phyloP scores from a whole-genome alignment of 2,113 vertebrate genomes.

The Cisticola juncidis region DNA sequence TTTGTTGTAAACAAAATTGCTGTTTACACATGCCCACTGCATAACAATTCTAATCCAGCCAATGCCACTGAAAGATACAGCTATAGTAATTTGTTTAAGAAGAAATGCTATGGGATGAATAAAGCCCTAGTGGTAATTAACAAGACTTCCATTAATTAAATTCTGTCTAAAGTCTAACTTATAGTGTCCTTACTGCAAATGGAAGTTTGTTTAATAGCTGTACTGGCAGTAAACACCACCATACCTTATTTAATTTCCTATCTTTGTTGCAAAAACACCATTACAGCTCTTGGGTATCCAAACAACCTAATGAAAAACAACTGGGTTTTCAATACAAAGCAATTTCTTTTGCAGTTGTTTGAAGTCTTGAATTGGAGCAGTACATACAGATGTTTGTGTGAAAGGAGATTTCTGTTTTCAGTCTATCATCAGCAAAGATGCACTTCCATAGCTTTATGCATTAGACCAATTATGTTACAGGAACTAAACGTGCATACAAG shows the following conservation, averaged over 20 bases:
- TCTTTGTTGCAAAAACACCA: neutral
- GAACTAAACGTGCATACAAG: neutral
- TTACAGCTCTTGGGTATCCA: neutral
- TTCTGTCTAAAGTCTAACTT: neutral
- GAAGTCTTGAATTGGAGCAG: neutral
- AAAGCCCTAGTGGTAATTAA: neutral
- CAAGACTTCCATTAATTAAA: neutral
- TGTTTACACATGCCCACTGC: neutral
- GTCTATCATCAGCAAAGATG: neutral
- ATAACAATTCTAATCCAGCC: neutral
- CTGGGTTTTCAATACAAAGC: neutral
- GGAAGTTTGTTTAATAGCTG: neutral
- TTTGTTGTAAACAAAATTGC: neutral
- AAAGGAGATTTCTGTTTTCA: neutral
- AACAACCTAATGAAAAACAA: neutral
- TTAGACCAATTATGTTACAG: neutral
- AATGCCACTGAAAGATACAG: neutral
- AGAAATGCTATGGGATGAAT: neutral
- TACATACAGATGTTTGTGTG: neutral
- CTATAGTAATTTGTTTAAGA: neutral
- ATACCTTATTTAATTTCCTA: neutral
- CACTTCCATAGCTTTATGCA: neutral
- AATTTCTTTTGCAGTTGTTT: neutral
- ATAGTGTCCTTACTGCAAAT: neutral
- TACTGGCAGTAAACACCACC: neutral